Evolutionary conservation across 2,797 vertebrate species (phyloP).

Genomic region (Sphenodon punctatus): DNA sequence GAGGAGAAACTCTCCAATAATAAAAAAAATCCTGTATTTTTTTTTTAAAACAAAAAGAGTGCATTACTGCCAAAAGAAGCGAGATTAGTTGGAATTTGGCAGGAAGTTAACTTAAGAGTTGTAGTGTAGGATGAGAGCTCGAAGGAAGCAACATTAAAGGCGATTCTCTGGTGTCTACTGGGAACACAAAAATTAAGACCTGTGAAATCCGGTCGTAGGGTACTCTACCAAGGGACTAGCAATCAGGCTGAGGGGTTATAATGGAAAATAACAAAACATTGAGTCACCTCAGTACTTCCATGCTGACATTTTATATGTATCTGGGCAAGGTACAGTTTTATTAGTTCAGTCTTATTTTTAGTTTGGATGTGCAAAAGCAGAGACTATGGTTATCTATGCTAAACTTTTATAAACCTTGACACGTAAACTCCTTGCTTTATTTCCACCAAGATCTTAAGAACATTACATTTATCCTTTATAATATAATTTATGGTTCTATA

Average conservation of each 20-base stretch:
- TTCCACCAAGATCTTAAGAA: slow-evolving; percentile 22
- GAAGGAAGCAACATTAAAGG: not conserved
- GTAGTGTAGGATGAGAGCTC: not conserved
- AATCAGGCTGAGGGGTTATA: not conserved
- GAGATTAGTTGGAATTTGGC: not conserved
- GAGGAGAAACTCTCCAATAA: slow-evolving; percentile 12
- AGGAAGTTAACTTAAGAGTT: slow-evolving; percentile 2
- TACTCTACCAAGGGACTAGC: not conserved
- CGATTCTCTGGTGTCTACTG: not conserved
- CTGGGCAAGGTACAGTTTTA: not conserved
- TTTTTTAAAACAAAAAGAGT: not conserved
- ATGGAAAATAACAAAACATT: not conserved
- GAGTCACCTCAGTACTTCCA: not conserved
- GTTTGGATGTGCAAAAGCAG: not conserved
- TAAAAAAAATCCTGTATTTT: not conserved
- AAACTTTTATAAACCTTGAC: slow-evolving; percentile 36
- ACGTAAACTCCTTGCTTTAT: not conserved
- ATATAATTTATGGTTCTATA: not conserved
- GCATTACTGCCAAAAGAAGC: slow-evolving; percentile 18
- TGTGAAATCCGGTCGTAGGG: not conserved
- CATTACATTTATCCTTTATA: slow-evolving; percentile 27
- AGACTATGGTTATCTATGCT: slow-evolving; percentile 30
- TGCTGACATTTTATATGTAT: not conserved
- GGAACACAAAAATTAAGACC: not conserved
- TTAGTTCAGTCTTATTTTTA: not conserved